Base-by-base conservation (phyloP, 2,797 vertebrate species). In the Alauda arvensis region DNA sequence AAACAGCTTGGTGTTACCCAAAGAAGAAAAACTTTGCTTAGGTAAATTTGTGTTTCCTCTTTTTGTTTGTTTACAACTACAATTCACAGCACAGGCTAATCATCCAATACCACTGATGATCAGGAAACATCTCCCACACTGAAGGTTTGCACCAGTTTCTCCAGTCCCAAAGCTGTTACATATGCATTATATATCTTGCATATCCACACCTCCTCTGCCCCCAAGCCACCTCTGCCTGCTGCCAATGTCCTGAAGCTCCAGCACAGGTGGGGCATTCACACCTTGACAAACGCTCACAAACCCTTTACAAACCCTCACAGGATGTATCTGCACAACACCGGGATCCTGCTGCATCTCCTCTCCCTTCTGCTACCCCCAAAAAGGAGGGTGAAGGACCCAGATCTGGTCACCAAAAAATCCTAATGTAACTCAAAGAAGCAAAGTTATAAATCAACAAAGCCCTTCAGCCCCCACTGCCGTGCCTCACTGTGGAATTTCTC, bases 171-270 rank as follows among this genome's bases (percentile, higher is more conserved):
- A 66, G 6, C 57, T 66, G 26, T 48, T 26, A 25, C 21, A 39
- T 1, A 6, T 20, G 24, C 17, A 10, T 8, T 4, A 12, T 7
- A 1, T 5, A 31, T 48, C 11, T 49, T 21, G 26, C 6, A n/a
- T 4, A 49, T 6, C 40, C 8, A 28, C 31, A 61, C 26, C 18
- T 61, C 33, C 57, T 76, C 66, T 68, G 26, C 4, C 29, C 49
- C 18, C 52, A 53, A 0, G 28, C 10, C 28, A 55, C 19, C 61
- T 39, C 4, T 4, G 28, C 9, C 68, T 56, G 33, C 59, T 75
- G 74, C 57, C 26, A 45, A 28, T 8, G 9, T 34, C 51, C 31
- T 31, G 37, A 43, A 57, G 31, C 18, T 82, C 46, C 63, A 81
- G 60, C 80, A 40, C 45, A n/a, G 55, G 4, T 18, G 46, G 49